Evolutionary conservation across 2,888 invertebrate species (phyloP).

Genomic region (Chrysodeixis includens): DNA sequence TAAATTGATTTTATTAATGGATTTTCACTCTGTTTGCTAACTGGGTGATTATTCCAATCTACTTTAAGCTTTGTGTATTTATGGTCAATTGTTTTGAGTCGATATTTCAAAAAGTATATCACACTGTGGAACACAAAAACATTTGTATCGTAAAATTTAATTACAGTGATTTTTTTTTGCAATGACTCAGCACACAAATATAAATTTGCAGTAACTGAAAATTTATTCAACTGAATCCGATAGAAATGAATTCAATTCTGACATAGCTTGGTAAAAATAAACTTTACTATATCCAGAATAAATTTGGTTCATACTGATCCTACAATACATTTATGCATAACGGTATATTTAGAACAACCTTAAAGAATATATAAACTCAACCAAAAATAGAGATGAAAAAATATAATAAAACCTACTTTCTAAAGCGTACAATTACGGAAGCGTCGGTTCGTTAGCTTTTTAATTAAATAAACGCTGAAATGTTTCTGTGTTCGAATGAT

Average conservation of each 20-base stretch:
- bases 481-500: conserved; percentile 65
- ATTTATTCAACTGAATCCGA: too few species aligned
- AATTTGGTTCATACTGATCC: too few species aligned
- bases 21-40: conserved; percentile 9
- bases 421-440: conserved; percentile 29
- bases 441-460: conserved; percentile 33
- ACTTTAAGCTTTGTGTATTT: background rate
- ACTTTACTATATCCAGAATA: too few species aligned
- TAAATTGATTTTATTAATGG: conserved; percentile 12
- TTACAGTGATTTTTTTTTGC: too few species aligned
- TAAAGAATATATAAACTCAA: too few species aligned
- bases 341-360: too few species aligned
- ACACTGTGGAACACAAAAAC: background rate
- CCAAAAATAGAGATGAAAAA: background rate
- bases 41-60: conserved; percentile 10
- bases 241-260: too few species aligned
- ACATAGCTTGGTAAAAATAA: too few species aligned
- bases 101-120: background rate
- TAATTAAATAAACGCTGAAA: conserved; percentile 59
- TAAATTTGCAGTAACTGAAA: too few species aligned
- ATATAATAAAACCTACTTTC: conserved; percentile 5
- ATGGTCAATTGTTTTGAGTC: background rate
- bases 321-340: too few species aligned
- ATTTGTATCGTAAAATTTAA: background rate
- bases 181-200: too few species aligned